Base-by-base conservation (phyloP, 2,797 vertebrate genomes). In the Lindbergichthys nudifrons region DNA sequence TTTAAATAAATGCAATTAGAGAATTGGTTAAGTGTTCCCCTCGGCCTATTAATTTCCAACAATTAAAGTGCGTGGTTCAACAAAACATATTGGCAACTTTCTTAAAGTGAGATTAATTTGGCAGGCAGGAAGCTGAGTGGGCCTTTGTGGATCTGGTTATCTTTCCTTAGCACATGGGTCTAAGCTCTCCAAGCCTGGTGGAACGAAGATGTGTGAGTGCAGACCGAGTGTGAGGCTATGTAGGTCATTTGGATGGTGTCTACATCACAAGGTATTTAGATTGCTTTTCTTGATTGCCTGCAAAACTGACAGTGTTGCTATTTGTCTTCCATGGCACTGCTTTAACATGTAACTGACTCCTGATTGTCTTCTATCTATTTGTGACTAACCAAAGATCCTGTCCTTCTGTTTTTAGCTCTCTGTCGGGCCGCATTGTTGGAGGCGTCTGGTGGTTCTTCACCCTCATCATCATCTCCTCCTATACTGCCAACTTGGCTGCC, bases 361-460 rank as follows among this genome's bases (percentile, higher is more conserved):
- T 18, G 48, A 18, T 52, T 30, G 41, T 46, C 10, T 75, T 54
- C 23, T 18, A 1, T 36, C 26, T 70, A 36, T 46, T 58, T 75
- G 18, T 73, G 36, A 67, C 48, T 10, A 19, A 19, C 12, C 42
- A 50, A 52, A 70, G 60, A 64, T 62, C 57, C 61, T 57, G 19
- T 66, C 10, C 39, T 81, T 36, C 68, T 82, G 23, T 36, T 79
- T 86, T 75, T 79, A 99, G 98, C 92, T 99, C 98, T 71, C 95
- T 99, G 68, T 99, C 98, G 0, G 98, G 98, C 52, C 97, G 98
- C 45, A 99, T 99, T 46, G 98, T 99, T 0, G 98, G 98, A 50
- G 98, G 98, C 0, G 98, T 99, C 83, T 99, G 98, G 98, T 99
- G 98, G 98, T 99, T 99, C 96, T 99, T 99, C 94, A 99, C 98